These are phyloP conservation scores for Phaethon lepturus DNA, from an alignment of 2,113 vertebrate species.

Conservation along the genomic window DNA sequence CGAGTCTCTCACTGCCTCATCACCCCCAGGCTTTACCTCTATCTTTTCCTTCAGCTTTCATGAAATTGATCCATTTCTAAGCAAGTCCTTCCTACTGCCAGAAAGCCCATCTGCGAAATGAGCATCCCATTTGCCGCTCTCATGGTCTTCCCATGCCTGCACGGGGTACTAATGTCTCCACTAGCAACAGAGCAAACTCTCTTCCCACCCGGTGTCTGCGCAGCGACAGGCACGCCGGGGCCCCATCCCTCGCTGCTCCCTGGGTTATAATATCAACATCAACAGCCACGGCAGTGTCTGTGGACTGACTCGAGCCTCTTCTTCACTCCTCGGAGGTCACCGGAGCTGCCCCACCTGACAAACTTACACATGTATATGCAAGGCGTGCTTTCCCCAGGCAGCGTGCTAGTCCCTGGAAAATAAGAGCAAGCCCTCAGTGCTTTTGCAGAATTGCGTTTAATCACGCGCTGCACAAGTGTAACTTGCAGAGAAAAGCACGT, in stretches of 20 bases:
- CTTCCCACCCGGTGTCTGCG: fast-evolving
- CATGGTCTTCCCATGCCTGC: not conserved
- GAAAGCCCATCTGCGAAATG: too few relatives aligned
- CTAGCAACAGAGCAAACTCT: not conserved
- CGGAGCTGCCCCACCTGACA: not conserved
- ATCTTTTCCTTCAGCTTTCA: not conserved
- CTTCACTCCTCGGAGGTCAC: not conserved
- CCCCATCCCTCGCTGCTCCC: not conserved
- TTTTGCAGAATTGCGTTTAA: not conserved
- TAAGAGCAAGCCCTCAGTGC: not conserved
- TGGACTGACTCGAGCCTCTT: not conserved
- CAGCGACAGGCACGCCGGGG: fast-evolving
- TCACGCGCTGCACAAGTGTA: fast-evolving
- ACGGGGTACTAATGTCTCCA: not conserved
- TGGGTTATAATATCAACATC: not conserved
- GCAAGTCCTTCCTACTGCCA: not conserved
- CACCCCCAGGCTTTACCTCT: not conserved
- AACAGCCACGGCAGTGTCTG: not conserved
- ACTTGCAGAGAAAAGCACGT: not conserved
- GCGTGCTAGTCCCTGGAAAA: not conserved
- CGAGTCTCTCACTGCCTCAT: not conserved
- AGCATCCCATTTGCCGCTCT: not conserved
- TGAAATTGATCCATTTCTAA: not conserved
- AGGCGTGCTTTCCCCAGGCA: not conserved
- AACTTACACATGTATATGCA: not conserved